A percentile compares a stretch with the other conserved stretches of the same genome.
Conservation (phyloP, 1,140 invertebrate genomes). For the Hylaeus volcanicus region DNA sequence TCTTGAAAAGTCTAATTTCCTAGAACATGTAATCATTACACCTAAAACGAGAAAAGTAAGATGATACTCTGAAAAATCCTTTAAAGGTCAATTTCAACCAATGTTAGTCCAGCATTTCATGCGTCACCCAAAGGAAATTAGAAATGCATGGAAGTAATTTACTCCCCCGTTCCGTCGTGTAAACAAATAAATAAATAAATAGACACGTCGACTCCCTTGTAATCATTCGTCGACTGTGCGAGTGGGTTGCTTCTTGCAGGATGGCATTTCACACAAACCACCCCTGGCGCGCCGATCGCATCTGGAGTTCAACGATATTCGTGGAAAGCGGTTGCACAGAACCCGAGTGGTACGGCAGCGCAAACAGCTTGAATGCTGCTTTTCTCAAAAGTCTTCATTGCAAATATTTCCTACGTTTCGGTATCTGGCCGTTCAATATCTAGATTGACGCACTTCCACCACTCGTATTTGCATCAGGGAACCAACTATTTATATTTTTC, state of each 20-base stretch:
- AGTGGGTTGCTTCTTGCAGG: conserved; percentile 22
- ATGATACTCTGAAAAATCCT: too few relatives aligned
- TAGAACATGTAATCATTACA: too few relatives aligned
- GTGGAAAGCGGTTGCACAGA: conserved; percentile 9
- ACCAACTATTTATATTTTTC: conserved; percentile 33
- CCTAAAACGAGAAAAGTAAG: too few relatives aligned
- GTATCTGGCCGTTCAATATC: conserved; percentile 49
- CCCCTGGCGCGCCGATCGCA: neutral
- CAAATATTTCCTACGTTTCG: conserved; percentile 48
- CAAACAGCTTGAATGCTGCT: conserved; percentile 47
- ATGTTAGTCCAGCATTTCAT: neutral
- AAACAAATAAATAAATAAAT: neutral
- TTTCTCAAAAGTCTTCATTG: conserved; percentile 50
- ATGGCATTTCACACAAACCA: neutral
- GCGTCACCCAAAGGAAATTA: neutral
- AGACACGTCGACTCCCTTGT: neutral
- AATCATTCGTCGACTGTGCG: conserved; percentile 22
- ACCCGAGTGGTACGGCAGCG: conserved; percentile 30
- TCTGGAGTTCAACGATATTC: conserved; percentile 53
- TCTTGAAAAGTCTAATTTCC: too few relatives aligned
- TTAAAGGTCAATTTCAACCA: too few relatives aligned
- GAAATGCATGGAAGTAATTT: neutral
- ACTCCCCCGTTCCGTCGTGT: neutral
- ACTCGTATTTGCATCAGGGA: conserved; percentile 22
- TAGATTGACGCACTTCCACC: conserved; percentile 36